Base-by-base conservation (phyloP, 2,888 invertebrate species). In the Ormia ochracea region DNA sequence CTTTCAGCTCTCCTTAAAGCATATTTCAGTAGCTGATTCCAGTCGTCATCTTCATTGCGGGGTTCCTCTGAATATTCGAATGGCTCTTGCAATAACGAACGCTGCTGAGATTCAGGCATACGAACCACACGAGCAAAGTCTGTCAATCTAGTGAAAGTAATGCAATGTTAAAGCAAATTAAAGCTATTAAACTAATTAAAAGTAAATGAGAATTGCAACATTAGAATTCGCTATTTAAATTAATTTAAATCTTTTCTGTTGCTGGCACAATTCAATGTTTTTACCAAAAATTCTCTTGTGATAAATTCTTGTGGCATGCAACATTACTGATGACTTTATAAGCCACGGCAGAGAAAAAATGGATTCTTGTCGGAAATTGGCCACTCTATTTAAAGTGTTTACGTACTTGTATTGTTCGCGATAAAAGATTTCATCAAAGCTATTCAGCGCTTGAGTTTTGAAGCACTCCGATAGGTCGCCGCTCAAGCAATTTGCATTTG, bases 391-490 rank as follows among this genome's bases (percentile, higher is more conserved):
- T n/a, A 38, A 38, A 41, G 9, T 41, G n/a, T 14, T n/a, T 23
- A 82, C 87, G 85, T 85, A 90, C 90, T 84, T 74, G 83, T 93
- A 93, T 82, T 91, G 89, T 61, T 91, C 92, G 84, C 93, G 93
- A 85, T 92, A 92, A 86, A 96, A 95, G 88, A 96, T 95, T 68
- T 95, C 95, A 63, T 94, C 94, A 73, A 96, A 93, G 0, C 94
- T 93, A 69, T 92, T 91, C 59, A 96, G 88, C 0, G 96, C 95
- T 82, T 94, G 93, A 0, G 95, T 95, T 86, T 96, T 96, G 87
- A 96, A 96, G 86, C 96, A 96, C 86, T 96, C 95, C 0, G 95
- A 94, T n/a, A 96, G 90, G 87, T 96, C 95, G 4, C 96, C 96
- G 79, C 91, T 93, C 70, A 96, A 90, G 84, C 96, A 96, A 81